phyloP scores from a whole-genome alignment of 1,140 invertebrate genomes.

The Zelostemma sp. region DNA sequence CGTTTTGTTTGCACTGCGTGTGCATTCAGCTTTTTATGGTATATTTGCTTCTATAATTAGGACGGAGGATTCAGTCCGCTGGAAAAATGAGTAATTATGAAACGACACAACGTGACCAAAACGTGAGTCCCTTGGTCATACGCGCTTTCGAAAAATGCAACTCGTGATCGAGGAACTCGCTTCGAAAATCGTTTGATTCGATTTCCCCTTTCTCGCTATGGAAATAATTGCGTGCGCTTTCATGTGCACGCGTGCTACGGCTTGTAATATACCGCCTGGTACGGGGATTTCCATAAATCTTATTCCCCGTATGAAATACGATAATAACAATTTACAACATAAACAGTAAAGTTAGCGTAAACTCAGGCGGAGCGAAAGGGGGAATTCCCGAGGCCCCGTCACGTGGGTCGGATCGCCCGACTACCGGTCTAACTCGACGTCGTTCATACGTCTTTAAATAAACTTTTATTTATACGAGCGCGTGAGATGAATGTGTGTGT shows the following conservation, averaged over 20 bases:
- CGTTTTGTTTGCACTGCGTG: constrained; percentile 30
- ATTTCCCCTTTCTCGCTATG: no score
- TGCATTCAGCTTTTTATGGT: constrained; percentile 34
- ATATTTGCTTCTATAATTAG: constrained; percentile 39
- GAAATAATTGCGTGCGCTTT: background rate
- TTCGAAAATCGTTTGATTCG: no score
- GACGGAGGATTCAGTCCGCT: constrained; percentile 28
- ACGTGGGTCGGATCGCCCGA: constrained; percentile 13
- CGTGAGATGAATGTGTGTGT: constrained; percentile 59
- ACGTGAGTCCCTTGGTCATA: background rate
- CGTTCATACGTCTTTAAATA: constrained; percentile 66
- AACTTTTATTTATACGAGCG: constrained; percentile 69
- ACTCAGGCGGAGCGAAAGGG: constrained; percentile 32
- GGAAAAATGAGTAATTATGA: constrained; percentile 40
- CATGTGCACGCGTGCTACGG: constrained; percentile 24
- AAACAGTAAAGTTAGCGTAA: constrained; percentile 63
- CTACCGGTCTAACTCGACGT: constrained; percentile 39
- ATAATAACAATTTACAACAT: constrained; percentile 69
- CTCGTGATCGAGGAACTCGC: no score
- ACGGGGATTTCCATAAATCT: constrained; percentile 68
- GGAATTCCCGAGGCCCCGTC: constrained; percentile 13
- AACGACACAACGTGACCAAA: constrained; percentile 33
- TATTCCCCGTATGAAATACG: constrained; percentile 67
- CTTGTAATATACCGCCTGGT: constrained; percentile 57
- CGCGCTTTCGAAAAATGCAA: background rate